Conservation (phyloP, 2,888 invertebrate species). For the Drosophila koepferae region DNA sequence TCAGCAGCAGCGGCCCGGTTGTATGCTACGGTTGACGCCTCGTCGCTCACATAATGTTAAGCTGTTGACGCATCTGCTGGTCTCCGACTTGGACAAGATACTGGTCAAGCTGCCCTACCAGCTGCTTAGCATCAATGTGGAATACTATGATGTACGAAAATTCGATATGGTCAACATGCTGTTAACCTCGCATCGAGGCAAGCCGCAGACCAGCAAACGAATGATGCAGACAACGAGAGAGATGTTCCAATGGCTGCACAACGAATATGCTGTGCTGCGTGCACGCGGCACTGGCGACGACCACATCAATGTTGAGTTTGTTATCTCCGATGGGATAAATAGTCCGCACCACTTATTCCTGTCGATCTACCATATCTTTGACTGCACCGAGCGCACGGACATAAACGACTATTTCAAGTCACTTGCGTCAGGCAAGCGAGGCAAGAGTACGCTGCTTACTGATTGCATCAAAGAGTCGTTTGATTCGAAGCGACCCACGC, state of each 20-base stretch:
- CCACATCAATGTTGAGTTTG: constrained; percentile 67
- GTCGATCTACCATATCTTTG: constrained; percentile 60
- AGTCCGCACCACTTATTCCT: constrained; percentile 46
- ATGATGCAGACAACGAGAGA: constrained; percentile 61
- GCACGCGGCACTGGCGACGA: constrained; percentile 66
- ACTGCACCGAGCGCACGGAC: constrained; percentile 49
- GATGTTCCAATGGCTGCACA: constrained; percentile 69
- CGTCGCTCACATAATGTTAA: constrained; percentile 55
- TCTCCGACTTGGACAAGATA: constrained; percentile 68
- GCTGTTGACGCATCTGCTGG: constrained; percentile 65
- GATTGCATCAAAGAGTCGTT: constrained; percentile 74
- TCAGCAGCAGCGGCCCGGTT: constrained; percentile 47
- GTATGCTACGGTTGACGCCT: constrained; percentile 61
- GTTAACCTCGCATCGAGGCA: constrained; percentile 11
- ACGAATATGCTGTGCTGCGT: constrained; percentile 55
- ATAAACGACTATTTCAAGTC: constrained; percentile 58
- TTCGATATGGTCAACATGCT: constrained; percentile 76
- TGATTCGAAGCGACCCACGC: constrained; percentile 34
- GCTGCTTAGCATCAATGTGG: constrained; percentile 57
- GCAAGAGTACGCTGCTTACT: constrained; percentile 49
- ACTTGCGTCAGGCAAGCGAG: constrained; percentile 35
- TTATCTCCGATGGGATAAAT: constrained; percentile 33
- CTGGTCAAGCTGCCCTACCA: constrained; percentile 44
- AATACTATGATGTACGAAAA: constrained; percentile 74
- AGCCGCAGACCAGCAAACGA: constrained; percentile 6